A percentile compares a stretch with the other conserved stretches of the same genome.
Conservation (phyloP, 2,797 vertebrate species). For the Tenualosa thibaudeaui region DNA sequence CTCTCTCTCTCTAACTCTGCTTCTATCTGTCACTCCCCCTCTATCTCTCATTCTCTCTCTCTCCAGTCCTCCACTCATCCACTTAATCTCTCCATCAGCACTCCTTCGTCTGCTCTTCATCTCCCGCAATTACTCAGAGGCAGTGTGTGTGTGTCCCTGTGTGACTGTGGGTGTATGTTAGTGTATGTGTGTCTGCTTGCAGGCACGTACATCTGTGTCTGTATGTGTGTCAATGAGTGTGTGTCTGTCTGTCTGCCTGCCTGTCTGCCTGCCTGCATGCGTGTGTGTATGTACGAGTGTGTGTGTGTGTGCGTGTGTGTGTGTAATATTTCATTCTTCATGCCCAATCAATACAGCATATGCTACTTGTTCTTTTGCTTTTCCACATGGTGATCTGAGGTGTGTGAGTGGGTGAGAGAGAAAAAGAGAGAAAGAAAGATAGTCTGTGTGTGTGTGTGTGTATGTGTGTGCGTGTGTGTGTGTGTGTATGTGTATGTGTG, state of each 20-base stretch:
- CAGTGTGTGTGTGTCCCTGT: not conserved
- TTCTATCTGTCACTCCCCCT: not conserved
- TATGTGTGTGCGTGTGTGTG: not conserved
- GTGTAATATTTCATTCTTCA: not conserved
- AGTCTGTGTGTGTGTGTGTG: not conserved
- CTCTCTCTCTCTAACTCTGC: not conserved
- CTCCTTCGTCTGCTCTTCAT: not conserved
- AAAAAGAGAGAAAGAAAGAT: not conserved
- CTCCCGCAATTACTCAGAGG: not conserved
- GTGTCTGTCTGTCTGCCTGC: not conserved
- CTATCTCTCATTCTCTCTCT: not conserved
- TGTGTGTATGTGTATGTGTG: not conserved
- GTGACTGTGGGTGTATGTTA: not conserved
- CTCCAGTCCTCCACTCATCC: constrained; percentile 4
- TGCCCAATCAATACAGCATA: not conserved
- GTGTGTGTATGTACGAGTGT: no score
- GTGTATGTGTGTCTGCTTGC: not conserved
- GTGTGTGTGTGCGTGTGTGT: not conserved
- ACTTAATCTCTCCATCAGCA: not conserved
- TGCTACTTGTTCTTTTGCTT: not conserved
- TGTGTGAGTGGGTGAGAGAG: not conserved
- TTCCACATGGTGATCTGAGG: not conserved
- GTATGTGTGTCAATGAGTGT: not conserved
- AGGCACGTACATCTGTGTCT: not conserved
- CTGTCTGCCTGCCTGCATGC: not conserved